Evolutionary conservation across 2,797 vertebrate genomes (phyloP), one percentile per base, ranked within the genome.

Genomic region (Amblyraja radiata): DNA sequence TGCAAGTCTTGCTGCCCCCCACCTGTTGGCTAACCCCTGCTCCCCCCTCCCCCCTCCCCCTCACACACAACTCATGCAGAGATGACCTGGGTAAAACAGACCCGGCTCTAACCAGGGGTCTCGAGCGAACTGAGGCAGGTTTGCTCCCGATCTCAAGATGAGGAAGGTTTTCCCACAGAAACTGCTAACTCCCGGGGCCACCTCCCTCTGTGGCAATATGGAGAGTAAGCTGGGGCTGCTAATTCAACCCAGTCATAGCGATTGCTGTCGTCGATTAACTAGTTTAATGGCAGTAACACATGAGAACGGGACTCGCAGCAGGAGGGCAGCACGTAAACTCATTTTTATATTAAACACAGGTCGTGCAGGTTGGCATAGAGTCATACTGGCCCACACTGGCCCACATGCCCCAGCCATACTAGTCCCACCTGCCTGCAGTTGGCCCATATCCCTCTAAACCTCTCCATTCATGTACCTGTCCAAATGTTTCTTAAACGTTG

Each of bases 1-100:
- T 95, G 96, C 96, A 96, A 97, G 96, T 28, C 96, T 95, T 96
- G 96, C 95, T 95, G 46, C 46, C 46, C 46, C 46, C 94, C 95
- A 95, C 95, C 96, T 95, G 14, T 13, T 14, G 18, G n/a, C n/a
- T 65, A 63, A 65, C 84, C 6, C n/a, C 6, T 32, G 6, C 5
- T 11, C 63, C 32, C 32, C 32, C 32, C 32, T 32, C 32, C 32
- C 32, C 32, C 32, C 32, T 32, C 32, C 32, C 32, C 14, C 2
- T 18, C 10, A 14, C 61, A 32, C 6, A 65, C 13, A 88, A 88
- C 14, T 2, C 16, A 6, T 36, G 13, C n/a, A 88, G 68, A 65
- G 2, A 68, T 63, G n/a, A 16, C 32, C 14, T 14, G 9, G 61
- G 68, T 88, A 68, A 88, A 88, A 68, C n/a, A 36, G 2, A 2